Evolutionary conservation across 2,113 vertebrate genomes (phyloP).

Genomic region (Lepus europaeus): DNA sequence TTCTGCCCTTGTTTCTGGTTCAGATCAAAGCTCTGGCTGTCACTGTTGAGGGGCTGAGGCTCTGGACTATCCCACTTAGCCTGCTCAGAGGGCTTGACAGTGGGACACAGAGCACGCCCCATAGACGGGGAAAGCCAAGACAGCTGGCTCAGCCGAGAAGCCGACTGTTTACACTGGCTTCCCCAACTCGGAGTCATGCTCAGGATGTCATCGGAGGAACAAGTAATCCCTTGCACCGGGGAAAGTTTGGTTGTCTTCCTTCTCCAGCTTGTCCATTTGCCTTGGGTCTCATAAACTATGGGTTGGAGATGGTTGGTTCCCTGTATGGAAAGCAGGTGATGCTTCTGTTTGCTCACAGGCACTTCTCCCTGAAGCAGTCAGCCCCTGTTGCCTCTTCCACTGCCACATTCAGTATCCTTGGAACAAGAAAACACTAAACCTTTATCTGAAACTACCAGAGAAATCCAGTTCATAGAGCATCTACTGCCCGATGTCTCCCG

Average conservation of each 20-base stretch:
- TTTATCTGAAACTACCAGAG: background rate
- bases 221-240: background rate
- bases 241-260: background rate
- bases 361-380: background rate
- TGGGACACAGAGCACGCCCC: no score
- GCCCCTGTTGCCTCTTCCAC: background rate
- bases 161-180: background rate
- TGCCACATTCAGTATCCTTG: background rate
- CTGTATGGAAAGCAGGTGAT: conserved; percentile 20
- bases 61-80: rapidly evolving
- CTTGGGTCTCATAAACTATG: conserved; percentile 20
- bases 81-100: background rate
- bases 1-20: background rate
- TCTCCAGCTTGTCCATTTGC: conserved; percentile 25
- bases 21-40: background rate
- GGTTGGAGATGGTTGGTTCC: conserved; percentile 52
- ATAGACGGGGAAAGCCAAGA: background rate
- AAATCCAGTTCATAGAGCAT: background rate
- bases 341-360: conserved; percentile 18
- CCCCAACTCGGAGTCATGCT: background rate
- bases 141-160: background rate
- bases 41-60: background rate
- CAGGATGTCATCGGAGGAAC: background rate
- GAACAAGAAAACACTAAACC: background rate
- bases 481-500: background rate